These are phyloP conservation scores for Pseudachorutes palmiensis DNA, from an alignment of 1,140 invertebrate species.

Conservation along the genomic window DNA sequence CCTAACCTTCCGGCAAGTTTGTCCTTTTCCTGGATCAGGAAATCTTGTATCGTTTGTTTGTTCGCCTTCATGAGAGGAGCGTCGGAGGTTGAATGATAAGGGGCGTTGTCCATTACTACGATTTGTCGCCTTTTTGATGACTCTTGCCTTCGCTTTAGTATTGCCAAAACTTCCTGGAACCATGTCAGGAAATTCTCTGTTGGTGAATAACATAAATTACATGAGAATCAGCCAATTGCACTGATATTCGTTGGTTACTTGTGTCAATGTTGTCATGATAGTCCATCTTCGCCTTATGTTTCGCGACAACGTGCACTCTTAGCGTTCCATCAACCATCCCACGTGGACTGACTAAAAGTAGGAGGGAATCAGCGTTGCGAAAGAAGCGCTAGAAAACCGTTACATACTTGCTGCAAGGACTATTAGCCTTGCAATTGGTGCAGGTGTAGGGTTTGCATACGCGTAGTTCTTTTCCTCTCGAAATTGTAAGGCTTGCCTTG, in stretches of 20 bases:
- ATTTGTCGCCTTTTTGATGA: no score
- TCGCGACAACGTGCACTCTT: no score
- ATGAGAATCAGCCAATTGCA: no score
- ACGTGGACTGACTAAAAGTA: no score
- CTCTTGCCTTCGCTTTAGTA: no score
- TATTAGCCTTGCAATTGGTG: background rate
- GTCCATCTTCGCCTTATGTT: background rate
- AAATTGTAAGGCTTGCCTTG: background rate
- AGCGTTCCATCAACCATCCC: no score
- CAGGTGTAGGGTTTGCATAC: background rate
- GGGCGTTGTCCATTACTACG: background rate
- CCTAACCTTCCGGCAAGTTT: background rate
- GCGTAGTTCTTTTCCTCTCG: background rate
- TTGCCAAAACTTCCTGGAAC: no score
- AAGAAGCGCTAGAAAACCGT: no score
- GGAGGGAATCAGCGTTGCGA: no score
- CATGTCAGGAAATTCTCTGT: no score
- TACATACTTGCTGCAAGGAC: background rate
- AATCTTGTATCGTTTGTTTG: background rate
- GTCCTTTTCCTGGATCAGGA: background rate
- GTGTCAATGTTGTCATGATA: background rate
- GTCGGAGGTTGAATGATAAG: background rate
- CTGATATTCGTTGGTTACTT: no score
- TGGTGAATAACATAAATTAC: no score
- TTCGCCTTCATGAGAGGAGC: background rate